Evolutionary conservation across 2,888 invertebrate genomes (phyloP), one percentile per base, ranked within the genome.

Genomic region (Eupsilia transversa): DNA sequence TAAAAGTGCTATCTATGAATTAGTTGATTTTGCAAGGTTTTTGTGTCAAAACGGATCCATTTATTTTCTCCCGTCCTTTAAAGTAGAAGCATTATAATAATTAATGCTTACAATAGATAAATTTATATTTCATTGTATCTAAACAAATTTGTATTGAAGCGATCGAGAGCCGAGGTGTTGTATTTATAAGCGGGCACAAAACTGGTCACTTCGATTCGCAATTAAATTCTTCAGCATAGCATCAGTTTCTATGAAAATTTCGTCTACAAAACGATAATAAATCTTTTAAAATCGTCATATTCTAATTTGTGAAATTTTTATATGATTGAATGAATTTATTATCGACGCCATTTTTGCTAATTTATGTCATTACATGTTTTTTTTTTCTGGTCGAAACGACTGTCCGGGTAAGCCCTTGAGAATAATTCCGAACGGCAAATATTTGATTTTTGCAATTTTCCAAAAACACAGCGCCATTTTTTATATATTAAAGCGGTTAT

Each of bases 1-100:
- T 71, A 27, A 56, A 61, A 56, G 63, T 35, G n/a, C n/a, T 46
- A 30, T 46, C n/a, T 46, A 30, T 46, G 41, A 20, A 14, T 20
- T 41, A 12, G 3, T 41, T 10, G 49, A 33, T 30, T 46, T 10
- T 35, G 49, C 76, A 66, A 73, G 72, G 69, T 75, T 80, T 83
- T 77, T 65, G 73, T 77, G 84, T 70, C 80, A 72, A 57, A 41
- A 49, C 9, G 12, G 33, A 63, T 56, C 43, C 68, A 64, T 74
- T 88, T 80, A 3, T 41, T 82, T 82, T 60, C 38, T 71, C 75
- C 88, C 87, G 87, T 88, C 87, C 87, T 69, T 77, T 74, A 74
- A 63, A 70, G 10, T 80, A 85, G 69, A 79, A 49, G 33, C 84
- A 84, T 80, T 76, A 59, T 63, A 56, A 46, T 63, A 56, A 46